Percentiles rank a stretch among this genome's conserved stretches.
phyloP scores from a whole-genome alignment of 1,140 invertebrate genomes.

The Lethrus apterus region DNA sequence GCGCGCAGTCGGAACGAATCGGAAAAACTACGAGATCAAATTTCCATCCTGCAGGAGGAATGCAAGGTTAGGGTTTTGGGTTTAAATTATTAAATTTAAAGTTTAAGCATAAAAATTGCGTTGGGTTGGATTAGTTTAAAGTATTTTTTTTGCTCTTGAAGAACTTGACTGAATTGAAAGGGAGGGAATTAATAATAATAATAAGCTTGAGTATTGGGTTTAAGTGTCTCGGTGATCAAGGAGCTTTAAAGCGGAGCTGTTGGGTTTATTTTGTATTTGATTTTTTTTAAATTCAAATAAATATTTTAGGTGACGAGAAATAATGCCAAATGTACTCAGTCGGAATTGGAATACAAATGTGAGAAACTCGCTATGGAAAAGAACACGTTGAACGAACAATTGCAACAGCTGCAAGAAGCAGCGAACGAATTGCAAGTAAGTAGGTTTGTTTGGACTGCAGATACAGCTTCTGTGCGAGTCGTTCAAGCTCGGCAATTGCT shows the following conservation, averaged over 20 bases:
- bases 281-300: not conserved
- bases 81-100: too few relatives aligned
- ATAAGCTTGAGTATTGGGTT: too few relatives aligned
- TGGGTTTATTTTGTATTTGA: not conserved
- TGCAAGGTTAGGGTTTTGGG: slow-evolving; percentile 58
- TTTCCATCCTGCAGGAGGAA: slow-evolving; percentile 68
- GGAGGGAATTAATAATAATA: too few relatives aligned
- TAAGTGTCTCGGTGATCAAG: too few relatives aligned
- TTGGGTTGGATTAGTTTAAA: too few relatives aligned
- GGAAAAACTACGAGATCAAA: slow-evolving; percentile 62
- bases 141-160: too few relatives aligned
- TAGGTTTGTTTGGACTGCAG: slow-evolving; percentile 4
- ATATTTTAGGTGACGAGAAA: slow-evolving; percentile 57
- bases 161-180: too few relatives aligned
- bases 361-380: slow-evolving; percentile 68
- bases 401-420: slow-evolving; percentile 65
- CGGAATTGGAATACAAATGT: slow-evolving; percentile 70
- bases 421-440: slow-evolving; percentile 62
- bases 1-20: slow-evolving; percentile 69
- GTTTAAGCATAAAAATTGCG: too few relatives aligned
- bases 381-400: slow-evolving; percentile 57
- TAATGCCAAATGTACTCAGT: slow-evolving; percentile 72
- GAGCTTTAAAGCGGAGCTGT: too few relatives aligned
- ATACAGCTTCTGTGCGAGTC: too few relatives aligned
- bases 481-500: too few relatives aligned